A percentile compares a stretch with the other conserved stretches of the same genome.
Evolutionary conservation across 2,797 vertebrate species (phyloP).

Genomic region (Phaenicophaeus curvirostris): DNA sequence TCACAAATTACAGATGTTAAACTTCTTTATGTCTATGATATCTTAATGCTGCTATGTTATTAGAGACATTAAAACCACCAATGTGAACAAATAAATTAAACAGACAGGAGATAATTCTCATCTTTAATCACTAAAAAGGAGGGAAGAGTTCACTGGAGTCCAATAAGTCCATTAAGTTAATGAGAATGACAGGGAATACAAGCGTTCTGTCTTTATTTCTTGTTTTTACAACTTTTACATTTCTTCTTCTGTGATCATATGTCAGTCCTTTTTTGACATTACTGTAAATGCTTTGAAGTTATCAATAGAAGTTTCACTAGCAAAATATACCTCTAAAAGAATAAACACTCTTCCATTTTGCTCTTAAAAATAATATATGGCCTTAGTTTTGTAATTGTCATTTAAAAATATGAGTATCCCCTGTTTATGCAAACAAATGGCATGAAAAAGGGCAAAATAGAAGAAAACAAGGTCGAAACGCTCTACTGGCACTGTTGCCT

Average conservation of each 20-base stretch:
- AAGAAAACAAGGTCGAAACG: slow-evolving; percentile 13
- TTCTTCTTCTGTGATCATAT: background rate
- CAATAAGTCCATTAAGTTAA: background rate
- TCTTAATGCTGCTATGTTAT: background rate
- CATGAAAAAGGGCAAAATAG: slow-evolving; percentile 46
- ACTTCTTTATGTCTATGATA: background rate
- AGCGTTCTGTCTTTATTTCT: background rate
- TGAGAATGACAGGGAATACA: background rate
- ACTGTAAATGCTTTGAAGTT: background rate
- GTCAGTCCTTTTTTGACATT: background rate
- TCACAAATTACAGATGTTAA: background rate
- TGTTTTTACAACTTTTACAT: background rate
- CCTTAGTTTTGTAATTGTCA: slow-evolving; percentile 13
- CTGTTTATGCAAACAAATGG: slow-evolving; percentile 58
- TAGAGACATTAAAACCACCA: slow-evolving; percentile 17
- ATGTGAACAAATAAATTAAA: background rate
- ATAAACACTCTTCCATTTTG: background rate
- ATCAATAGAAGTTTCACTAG: background rate
- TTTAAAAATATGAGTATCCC: slow-evolving; percentile 33
- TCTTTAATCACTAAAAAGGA: background rate
- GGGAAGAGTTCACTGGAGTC: background rate
- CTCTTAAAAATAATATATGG: background rate
- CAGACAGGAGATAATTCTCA: background rate
- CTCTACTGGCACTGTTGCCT: slow-evolving; percentile 49
- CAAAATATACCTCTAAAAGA: background rate